Base-by-base conservation (phyloP, 2,113 vertebrate species). In the Lophura nycthemera region DNA sequence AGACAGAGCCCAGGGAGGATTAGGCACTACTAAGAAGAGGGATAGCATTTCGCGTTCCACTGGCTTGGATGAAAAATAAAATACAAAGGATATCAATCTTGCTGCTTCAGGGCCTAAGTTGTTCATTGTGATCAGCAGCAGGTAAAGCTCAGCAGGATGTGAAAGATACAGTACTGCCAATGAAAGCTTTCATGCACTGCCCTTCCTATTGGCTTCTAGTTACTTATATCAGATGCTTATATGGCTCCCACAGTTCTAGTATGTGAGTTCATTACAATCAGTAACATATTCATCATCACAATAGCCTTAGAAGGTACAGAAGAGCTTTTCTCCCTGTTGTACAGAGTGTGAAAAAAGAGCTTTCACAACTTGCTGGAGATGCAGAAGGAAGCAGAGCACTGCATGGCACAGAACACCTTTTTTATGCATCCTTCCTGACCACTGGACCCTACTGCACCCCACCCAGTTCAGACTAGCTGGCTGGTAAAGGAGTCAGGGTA, bases 71-170 rank as follows among this genome's bases (percentile, higher is more conserved):
- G 92, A 96, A 95, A 57, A 94, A 95, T 93, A 91, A 91, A 90
- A 72, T 77, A 96, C 56, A 94, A 95, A 93, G 96, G 83, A 64
- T 95, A 95, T 86, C 87, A 95, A 56, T 83, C 63, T 90, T 78
- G 27, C 73, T 61, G 79, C 91, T 95, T 94, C 80, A 92, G 95
- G 92, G 70, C 65, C 83, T 61, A 83, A 91, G 94, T 91, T 94
- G 73, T 75, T 92, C 94, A 95, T 90, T 94, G 96, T 96, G 93
- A 96, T 90, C 88, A 94, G 63, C 94, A 97, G 95, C 89, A 92
- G 92, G 93, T 45, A 83, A 91, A 94, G 76, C 96, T 88, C 93
- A 96, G 95, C 93, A 94, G 93, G 93, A 94, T 45, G 91, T 61
- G 73, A 95, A 90, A 94, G 89, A 94, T 88, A 90, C 94, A 91